Base-by-base conservation (phyloP, 2,888 invertebrate species). In the Cephonodes hylas region DNA sequence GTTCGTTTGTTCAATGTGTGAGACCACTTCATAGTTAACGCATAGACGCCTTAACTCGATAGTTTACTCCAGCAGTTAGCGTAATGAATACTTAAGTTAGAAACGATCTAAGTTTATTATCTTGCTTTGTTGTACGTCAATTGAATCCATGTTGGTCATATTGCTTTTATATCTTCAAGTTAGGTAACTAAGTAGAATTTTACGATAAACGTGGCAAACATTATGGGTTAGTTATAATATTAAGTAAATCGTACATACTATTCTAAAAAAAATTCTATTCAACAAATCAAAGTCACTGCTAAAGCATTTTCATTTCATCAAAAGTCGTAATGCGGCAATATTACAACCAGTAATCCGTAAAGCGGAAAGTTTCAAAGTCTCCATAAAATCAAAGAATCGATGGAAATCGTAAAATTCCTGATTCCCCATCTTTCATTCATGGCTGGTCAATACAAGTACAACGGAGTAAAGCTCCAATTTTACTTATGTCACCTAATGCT, bases 381-480 rank as follows among this genome's bases (percentile, higher is more conserved):
- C 53, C 27, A 18, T 53, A 20, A 18, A 53, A 53, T 53, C 31
- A 53, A 53, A 53, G 27, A n/a, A 53, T 27, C 53, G 18, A 53
- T 53, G 8, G 18, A 53, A 27, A 53, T 10, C 31, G 31, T 27
- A 25, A 48, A 53, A 53, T 31, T 31, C 31, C 53, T 27, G 53
- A 53, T 53, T 31, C 27, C 53, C 53, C 13, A 53, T 31, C 53
- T 53, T 53, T 53, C 53, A 53, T 53, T 53, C 53, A 53, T 53
- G 53, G 18, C 53, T 31, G 53, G 53, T 53, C 53, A 53, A 31
- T 53, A 53, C 53, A 53, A 53, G 59, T 59, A 45, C 59, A 59
- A 59, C 31, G 60, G 57, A 42, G 45, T 45, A 57, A 34, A 44
- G 45, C 57, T 44, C 56, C 53, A 53, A 53, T 53, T 53, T 53